phyloP scores from a whole-genome alignment of 2,888 invertebrate genomes.

The Drosophila nr. fundita region DNA sequence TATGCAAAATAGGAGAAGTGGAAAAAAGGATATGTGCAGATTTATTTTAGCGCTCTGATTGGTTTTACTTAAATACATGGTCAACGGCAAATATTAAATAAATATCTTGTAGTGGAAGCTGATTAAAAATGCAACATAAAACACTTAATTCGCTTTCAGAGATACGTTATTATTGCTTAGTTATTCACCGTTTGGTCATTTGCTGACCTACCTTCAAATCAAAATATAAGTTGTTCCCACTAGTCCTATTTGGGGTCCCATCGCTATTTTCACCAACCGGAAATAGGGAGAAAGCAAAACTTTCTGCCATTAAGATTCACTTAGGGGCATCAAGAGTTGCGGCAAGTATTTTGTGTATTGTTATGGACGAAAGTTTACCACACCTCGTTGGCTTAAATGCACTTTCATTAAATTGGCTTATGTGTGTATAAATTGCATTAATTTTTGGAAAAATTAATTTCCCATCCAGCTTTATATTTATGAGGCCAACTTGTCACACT shows the following conservation, averaged over 20 bases:
- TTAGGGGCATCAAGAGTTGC: constrained; percentile 26
- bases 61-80: neutral
- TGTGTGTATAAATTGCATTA: neutral
- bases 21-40: neutral
- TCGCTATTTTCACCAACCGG: constrained; percentile 17
- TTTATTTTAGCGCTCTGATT: neutral
- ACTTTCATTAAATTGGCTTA: constrained; percentile 14
- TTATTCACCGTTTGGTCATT: neutral
- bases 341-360: constrained; percentile 25
- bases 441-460: constrained; percentile 16
- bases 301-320: constrained; percentile 53
- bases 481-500: constrained; percentile 51
- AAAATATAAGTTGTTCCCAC: constrained; percentile 17
- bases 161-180: neutral
- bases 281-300: constrained; percentile 21
- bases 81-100: neutral
- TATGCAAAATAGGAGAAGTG: constrained; percentile 3
- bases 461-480: constrained; percentile 30
- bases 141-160: neutral
- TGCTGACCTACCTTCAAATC: constrained; percentile 4
- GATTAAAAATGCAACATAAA: neutral
- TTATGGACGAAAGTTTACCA: constrained; percentile 13
- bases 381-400: constrained; percentile 33
- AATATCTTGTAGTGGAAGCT: neutral
- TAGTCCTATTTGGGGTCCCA: constrained; percentile 27